Evolutionary conservation across 2,113 vertebrate species (phyloP).

Genomic region (Leptobrachium ailaonicum): DNA sequence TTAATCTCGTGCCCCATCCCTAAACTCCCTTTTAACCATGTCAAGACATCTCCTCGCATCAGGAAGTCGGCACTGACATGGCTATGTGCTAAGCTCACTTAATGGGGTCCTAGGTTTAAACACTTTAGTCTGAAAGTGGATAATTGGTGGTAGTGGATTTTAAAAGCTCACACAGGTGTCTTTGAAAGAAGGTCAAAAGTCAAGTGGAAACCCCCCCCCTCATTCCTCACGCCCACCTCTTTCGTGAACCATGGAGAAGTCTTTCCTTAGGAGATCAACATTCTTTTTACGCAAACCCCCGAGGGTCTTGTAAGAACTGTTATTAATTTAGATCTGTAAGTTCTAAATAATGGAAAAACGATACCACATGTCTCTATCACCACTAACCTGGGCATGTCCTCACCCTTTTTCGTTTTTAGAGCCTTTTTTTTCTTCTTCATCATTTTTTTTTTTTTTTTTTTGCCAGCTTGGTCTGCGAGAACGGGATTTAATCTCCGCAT

Average conservation of each 20-base stretch:
- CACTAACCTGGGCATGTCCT: constrained; percentile 58
- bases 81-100: constrained; percentile 78
- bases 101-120: constrained; percentile 78
- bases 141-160: constrained; percentile 90
- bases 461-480: background rate
- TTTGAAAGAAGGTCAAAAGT: constrained; percentile 92
- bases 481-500: constrained; percentile 4
- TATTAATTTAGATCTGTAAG: constrained; percentile 80
- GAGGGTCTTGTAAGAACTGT: constrained; percentile 78
- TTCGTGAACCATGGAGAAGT: constrained; percentile 71
- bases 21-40: constrained; percentile 77
- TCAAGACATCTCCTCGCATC: constrained; percentile 78
- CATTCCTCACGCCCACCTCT: constrained; percentile 58
- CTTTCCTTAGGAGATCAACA: constrained; percentile 77
- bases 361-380: constrained; percentile 74
- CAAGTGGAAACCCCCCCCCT: constrained; percentile 81
- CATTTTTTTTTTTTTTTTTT: constrained; percentile 25
- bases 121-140: constrained; percentile 87
- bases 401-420: background rate
- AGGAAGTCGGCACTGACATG: constrained; percentile 80
- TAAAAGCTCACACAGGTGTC: constrained; percentile 87
- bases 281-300: constrained; percentile 71
- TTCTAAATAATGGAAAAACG: constrained; percentile 77
- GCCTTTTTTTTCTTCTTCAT: too few species aligned
- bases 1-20: constrained; percentile 82